Evolutionary conservation across 2,888 invertebrate species (phyloP).

Genomic region (Cataglyphis livida): DNA sequence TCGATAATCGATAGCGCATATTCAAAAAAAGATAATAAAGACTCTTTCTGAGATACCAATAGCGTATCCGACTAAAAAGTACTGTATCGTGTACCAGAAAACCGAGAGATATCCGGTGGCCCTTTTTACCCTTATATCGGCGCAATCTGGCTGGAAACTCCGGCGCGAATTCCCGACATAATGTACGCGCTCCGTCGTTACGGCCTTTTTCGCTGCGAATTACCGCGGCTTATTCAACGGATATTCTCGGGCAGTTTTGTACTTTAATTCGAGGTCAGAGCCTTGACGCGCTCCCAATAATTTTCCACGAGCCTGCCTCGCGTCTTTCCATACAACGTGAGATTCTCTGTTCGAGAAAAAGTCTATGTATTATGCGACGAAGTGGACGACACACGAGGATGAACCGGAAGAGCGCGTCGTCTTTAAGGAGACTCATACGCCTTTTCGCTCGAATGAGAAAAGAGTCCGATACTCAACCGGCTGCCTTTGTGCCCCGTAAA

Average conservation of each 20-base stretch:
- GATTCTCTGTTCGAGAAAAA: background rate
- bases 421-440: conserved; percentile 36
- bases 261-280: conserved; percentile 38
- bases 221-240: conserved; percentile 33
- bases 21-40: conserved; percentile 26
- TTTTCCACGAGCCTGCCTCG: conserved; percentile 36
- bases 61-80: conserved; percentile 1
- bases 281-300: conserved; percentile 32
- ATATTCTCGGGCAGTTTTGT: conserved; percentile 24
- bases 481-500: conserved; percentile 67
- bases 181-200: background rate
- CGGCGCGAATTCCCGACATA: conserved; percentile 14
- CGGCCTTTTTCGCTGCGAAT: conserved; percentile 16
- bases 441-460: background rate
- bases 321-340: background rate
- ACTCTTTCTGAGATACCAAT: conserved; percentile 1
- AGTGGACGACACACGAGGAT: background rate
- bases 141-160: conserved; percentile 39
- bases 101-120: background rate
- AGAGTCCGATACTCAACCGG: background rate
- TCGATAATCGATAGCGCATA: background rate
- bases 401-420: conserved; percentile 18
- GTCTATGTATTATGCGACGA: background rate
- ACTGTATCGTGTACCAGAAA: background rate
- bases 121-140: conserved; percentile 33